Base-by-base conservation (phyloP, 2,113 vertebrate species). In the Mellivora capensis region DNA sequence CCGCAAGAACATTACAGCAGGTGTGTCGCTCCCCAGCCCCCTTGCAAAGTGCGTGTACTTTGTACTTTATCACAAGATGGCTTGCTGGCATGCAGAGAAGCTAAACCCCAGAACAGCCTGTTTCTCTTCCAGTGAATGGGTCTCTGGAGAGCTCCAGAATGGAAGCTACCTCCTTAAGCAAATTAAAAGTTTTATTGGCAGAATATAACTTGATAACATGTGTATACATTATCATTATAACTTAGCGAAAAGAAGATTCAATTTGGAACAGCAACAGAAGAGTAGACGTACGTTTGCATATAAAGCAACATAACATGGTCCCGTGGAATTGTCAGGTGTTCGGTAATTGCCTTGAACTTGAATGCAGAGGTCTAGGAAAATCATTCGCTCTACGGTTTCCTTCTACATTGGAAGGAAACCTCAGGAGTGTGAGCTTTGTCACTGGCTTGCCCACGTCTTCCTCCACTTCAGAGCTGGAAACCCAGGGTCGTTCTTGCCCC, bases 111-210 rank as follows among this genome's bases (percentile, higher is more conserved):
- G 18, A 87, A 42, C 84, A 95, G 74, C 67, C 47, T 91, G 23
- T 84, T 96, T 91, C 61, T 81, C 49, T 87, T 87, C 42, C 61
- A 59, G 64, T 42, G 44, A 89, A 87, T 71, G 90, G 34, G 25
- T 95, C 97, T 96, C 90, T 81, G 83, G 95, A 97, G 87, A 96
- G 80, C 67, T 87, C 49, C 2, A 31, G 17, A 34, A 83, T 77
- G 64, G 85, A 94, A 90, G 44, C 57, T 77, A 61, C 64, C 64
- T 81, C 87, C 90, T 96, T 87, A 94, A 97, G 84, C 90, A 96
- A 96, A 96, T 96, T 92, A 95, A 96, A 95, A 90, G 90, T 97
- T 95, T 96, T 93, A 96, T 91, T 96, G 92, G 87, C 29, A 69
- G 92, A 94, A 67, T 90, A 94, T 95, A 96, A 84, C 69, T 92